Evolutionary conservation across 2,113 vertebrate species (phyloP), one percentile per base, ranked within the genome.

Genomic region (Lethenteron camtschaticum): DNA sequence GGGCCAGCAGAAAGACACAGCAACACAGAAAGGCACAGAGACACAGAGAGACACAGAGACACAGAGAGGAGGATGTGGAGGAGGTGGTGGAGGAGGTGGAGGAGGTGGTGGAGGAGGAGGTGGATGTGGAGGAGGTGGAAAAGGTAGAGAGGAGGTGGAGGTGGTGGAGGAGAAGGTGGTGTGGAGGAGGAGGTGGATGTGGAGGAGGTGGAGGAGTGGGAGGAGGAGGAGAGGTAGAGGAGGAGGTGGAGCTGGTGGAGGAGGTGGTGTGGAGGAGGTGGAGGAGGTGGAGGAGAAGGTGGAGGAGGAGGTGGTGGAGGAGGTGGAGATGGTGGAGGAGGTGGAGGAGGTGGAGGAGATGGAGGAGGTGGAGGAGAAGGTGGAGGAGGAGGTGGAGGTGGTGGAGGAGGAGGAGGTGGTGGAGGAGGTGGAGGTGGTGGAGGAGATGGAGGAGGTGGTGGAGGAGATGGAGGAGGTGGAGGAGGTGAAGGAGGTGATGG

Each of bases 261-360:
- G 0, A 2, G 74, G 71, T 60, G 66, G 41, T 73, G 73, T 18
- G 71, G 74, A 59, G 1, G 1, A 5, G 13, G 56, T 70, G 69
- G 70, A 71, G 74, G 68, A 56, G 72, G 76, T 72, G 20, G 73
- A 70, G 75, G 73, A 72, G 74, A 57, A 60, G 73, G 75, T 75
- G 69, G 71, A 73, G 72, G 73, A 73, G 73, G 73, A 72, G 71
- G 69, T 69, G 1, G 0, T 72, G 72, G 71, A 57, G 24, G 71
- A 71, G 73, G 77, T 79, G 75, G 58, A 9, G 73, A 69, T 73
- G 73, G 76, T 76, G 77, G 75, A 55, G 72, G 4, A 76, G 75
- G 75, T n/a, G n/a, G n/a, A n/a, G n/a, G 69, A 77, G 72, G 73
- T 68, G 1, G 1, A 1, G 3, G 69, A 73, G 68, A 57, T 60